phyloP scores from a whole-genome alignment of 2,113 vertebrate species.

The Chloropsis hardwickii region DNA sequence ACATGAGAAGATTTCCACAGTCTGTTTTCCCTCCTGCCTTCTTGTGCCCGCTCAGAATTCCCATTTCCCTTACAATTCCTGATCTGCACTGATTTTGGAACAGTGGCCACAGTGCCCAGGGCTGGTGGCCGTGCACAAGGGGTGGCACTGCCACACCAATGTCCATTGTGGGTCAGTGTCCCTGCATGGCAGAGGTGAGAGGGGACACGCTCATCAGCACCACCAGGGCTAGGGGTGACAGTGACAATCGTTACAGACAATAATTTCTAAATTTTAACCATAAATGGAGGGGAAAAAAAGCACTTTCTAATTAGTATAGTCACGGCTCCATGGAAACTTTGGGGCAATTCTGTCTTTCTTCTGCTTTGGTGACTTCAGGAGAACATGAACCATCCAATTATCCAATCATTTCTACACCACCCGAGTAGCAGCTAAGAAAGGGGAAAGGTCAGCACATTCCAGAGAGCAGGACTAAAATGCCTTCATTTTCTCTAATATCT shows the following conservation, averaged over 20 bases:
- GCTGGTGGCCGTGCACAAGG: background rate
- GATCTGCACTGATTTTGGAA: background rate
- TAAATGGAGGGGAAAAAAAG: background rate
- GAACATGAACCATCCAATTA: conserved; percentile 65
- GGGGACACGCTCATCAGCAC: background rate
- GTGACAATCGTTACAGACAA: background rate
- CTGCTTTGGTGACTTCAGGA: conserved; percentile 36
- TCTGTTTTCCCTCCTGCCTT: background rate
- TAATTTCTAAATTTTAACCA: background rate
- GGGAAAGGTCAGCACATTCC: conserved; percentile 66
- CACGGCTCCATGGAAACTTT: background rate
- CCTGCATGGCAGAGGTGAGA: background rate
- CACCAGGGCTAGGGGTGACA: background rate
- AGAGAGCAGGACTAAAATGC: conserved; percentile 38
- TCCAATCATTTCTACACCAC: conserved; percentile 46
- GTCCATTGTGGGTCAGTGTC: background rate
- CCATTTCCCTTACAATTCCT: background rate
- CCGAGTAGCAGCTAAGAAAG: conserved; percentile 35
- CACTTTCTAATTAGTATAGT: background rate
- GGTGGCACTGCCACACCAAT: background rate
- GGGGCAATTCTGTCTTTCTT: background rate
- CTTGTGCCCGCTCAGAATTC: background rate
- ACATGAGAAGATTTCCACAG: background rate
- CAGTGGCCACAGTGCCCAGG: background rate
- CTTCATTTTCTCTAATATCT: conserved; percentile 56